Evolutionary conservation across 2,797 vertebrate genomes (phyloP).

Genomic region (Helostoma temminkii): DNA sequence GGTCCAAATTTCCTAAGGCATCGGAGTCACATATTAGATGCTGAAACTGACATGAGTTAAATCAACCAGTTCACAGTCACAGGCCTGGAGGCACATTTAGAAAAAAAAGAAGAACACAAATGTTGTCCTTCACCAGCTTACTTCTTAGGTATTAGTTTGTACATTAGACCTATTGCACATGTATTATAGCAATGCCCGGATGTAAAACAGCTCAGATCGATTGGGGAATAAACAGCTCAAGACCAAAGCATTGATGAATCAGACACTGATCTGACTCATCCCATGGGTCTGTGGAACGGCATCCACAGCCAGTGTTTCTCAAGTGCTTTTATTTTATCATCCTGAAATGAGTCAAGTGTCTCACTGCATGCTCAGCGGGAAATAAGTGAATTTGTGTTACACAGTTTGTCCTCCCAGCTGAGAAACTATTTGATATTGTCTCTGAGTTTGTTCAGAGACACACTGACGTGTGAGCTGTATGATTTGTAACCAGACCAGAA

Average conservation of each 20-base stretch:
- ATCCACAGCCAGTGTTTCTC: constrained; percentile 59
- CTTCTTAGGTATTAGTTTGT: constrained; percentile 39
- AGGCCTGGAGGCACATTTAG: constrained; percentile 16
- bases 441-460: constrained; percentile 8
- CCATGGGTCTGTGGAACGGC: constrained; percentile 43
- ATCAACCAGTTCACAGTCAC: constrained; percentile 30
- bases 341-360: constrained; percentile 55
- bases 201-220: constrained; percentile 66
- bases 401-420: constrained; percentile 8
- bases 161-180: constrained; percentile 30
- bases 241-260: constrained; percentile 76
- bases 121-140: constrained; percentile 18
- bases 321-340: constrained; percentile 65
- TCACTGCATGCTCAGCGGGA: constrained; percentile 51
- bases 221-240: constrained; percentile 77
- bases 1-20: constrained; percentile 19
- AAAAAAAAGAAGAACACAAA: constrained; percentile 23
- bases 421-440: constrained; percentile 9
- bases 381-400: constrained; percentile 36
- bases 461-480: not conserved
- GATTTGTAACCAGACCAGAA: not conserved
- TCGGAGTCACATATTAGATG: constrained; percentile 27
- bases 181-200: constrained; percentile 62
- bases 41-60: constrained; percentile 34
- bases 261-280: constrained; percentile 71